Evolutionary conservation across 2,888 invertebrate genomes (phyloP).

Genomic region (Apocheima hispidaria): DNA sequence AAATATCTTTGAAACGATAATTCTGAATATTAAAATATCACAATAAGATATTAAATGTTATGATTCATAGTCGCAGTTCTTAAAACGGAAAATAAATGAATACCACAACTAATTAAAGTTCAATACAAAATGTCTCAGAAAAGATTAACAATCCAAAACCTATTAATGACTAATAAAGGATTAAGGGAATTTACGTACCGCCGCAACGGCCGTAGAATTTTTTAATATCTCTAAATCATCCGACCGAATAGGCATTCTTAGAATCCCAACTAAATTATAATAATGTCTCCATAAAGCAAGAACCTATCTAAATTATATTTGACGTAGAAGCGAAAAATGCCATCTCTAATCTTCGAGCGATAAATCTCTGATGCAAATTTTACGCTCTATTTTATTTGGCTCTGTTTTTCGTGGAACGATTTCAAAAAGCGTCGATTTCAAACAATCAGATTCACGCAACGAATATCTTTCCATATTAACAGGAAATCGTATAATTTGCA

Average conservation of each 20-base stretch:
- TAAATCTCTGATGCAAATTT: slow-evolving; percentile 80
- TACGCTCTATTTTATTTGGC: slow-evolving; percentile 59
- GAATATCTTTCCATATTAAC: slow-evolving; percentile 65
- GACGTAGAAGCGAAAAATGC: slow-evolving; percentile 70
- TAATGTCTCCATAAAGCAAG: slow-evolving; percentile 71
- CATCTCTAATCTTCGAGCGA: slow-evolving; percentile 61
- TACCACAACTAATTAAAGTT: slow-evolving; percentile 49
- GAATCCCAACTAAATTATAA: slow-evolving; percentile 68
- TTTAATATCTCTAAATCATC: slow-evolving; percentile 76
- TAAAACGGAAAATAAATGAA: slow-evolving; percentile 40
- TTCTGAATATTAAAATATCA: background rate
- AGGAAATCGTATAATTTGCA: slow-evolving; percentile 76
- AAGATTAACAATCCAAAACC: slow-evolving; percentile 70
- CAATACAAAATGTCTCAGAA: slow-evolving; percentile 52
- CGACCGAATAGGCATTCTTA: slow-evolving; percentile 64
- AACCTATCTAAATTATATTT: slow-evolving; percentile 75
- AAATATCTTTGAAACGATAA: background rate
- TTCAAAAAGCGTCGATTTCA: slow-evolving; percentile 54
- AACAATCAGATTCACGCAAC: slow-evolving; percentile 67
- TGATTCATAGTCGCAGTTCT: slow-evolving; percentile 30
- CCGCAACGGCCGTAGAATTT: slow-evolving; percentile 56
- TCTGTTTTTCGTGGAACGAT: slow-evolving; percentile 64
- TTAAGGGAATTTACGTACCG: slow-evolving; percentile 58
- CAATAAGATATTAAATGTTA: slow-evolving; percentile 12
- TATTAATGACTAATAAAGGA: slow-evolving; percentile 76